A percentile compares a stretch with the other conserved stretches of the same genome.
Evolutionary conservation across 2,113 vertebrate genomes (phyloP).

Genomic region (Phasianus colchicus): DNA sequence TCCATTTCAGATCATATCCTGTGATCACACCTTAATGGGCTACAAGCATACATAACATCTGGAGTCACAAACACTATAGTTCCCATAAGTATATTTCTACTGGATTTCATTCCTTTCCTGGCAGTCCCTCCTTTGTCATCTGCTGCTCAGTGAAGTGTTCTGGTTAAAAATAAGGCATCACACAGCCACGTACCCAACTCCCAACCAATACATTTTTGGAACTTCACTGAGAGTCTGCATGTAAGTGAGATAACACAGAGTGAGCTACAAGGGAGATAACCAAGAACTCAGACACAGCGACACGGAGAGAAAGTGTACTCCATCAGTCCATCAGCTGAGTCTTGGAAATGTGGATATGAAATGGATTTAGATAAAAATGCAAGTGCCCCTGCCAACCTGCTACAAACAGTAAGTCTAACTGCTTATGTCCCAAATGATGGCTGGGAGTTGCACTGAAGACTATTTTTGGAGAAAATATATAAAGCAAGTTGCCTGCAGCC

Average conservation of each 20-base stretch:
- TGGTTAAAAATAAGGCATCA: not conserved
- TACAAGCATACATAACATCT: constrained; percentile 7
- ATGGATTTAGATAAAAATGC: not conserved
- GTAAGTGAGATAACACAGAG: not conserved
- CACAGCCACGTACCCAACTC: not conserved
- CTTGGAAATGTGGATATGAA: not conserved
- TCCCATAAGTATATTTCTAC: not conserved
- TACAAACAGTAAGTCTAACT: not conserved
- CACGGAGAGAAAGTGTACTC: not conserved
- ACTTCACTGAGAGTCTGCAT: not conserved
- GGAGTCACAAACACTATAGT: not conserved
- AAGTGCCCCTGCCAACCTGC: not conserved
- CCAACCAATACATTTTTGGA: not conserved
- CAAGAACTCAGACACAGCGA: accelerated
- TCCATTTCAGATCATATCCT: constrained; percentile 31
- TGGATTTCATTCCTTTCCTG: constrained; percentile 17
- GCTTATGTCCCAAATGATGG: not conserved
- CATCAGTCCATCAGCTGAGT: not conserved
- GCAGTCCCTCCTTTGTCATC: not conserved
- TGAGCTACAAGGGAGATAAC: not conserved
- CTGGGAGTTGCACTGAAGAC: not conserved
- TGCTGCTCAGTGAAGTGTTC: not conserved
- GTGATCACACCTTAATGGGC: not conserved
- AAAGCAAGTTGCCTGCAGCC: not conserved
- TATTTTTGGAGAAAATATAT: not conserved